phyloP scores from a whole-genome alignment of 2,113 vertebrate species.

The Ramphastos sulfuratus region DNA sequence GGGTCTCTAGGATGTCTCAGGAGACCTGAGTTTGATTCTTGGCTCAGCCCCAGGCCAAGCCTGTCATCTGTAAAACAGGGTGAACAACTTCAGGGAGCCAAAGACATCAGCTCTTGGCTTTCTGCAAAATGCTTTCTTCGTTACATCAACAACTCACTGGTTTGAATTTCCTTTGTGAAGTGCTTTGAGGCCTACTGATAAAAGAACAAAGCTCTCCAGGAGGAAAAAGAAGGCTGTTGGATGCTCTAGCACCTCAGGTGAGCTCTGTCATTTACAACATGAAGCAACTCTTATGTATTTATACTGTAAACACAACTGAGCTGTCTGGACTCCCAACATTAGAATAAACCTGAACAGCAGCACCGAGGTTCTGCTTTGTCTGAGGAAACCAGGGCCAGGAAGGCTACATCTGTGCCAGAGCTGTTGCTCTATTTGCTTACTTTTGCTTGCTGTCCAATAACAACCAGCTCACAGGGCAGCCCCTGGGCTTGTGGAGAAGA shows the following conservation, averaged over 20 bases:
- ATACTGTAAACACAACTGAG: neutral
- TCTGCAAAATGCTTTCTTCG: constrained; percentile 20
- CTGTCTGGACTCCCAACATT: neutral
- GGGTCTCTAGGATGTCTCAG: neutral
- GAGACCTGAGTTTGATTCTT: neutral
- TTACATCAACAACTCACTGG: constrained; percentile 6
- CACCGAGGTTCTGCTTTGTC: neutral
- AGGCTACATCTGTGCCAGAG: neutral
- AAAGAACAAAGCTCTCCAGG: constrained; percentile 10
- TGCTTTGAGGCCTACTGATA: neutral
- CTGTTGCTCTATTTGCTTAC: neutral
- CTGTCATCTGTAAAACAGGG: constrained; percentile 6
- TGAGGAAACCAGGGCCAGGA: neutral
- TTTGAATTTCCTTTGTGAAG: constrained; percentile 22
- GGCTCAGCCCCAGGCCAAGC: neutral
- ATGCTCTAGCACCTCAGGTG: neutral
- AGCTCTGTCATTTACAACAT: neutral
- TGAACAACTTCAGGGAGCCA: neutral
- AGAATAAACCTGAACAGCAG: neutral
- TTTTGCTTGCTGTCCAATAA: neutral
- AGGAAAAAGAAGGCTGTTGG: neutral
- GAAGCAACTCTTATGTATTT: neutral
- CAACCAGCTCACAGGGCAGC: neutral
- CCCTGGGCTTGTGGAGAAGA: neutral
- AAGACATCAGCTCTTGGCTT: neutral